These are phyloP conservation scores for Epizoanthus fatuus DNA, from an alignment of 92 coral and sea anemone genomes.

Conservation along the genomic window DNA sequence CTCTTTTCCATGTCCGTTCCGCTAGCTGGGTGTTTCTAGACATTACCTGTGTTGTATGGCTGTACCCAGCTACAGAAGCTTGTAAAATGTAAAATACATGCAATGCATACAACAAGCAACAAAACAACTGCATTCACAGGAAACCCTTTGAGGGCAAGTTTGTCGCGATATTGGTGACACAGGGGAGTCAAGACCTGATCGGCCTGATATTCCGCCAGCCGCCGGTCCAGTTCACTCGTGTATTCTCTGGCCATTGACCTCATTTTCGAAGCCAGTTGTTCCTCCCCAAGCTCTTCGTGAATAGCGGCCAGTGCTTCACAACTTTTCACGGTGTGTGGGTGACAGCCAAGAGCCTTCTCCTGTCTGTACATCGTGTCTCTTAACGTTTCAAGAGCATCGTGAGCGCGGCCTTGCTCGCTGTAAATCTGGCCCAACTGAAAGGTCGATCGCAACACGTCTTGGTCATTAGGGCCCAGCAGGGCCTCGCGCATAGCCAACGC, in stretches of 20 bases:
- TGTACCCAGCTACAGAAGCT: neutral
- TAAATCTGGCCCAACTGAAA: slow-evolving; percentile 24
- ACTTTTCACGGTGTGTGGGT: slow-evolving; percentile 23
- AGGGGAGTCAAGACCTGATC: neutral
- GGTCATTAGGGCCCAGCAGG: slow-evolving; percentile 24
- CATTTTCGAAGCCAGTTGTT: neutral
- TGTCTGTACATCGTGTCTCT: slow-evolving; percentile 1
- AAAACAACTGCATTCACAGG: neutral
- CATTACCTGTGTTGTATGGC: neutral
- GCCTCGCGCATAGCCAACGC: slow-evolving; percentile 8
- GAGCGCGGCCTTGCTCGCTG: neutral
- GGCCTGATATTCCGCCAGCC: neutral
- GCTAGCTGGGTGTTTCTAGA: neutral
- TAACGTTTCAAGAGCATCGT: neutral
- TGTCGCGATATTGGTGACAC: neutral
- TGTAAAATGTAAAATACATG: neutral
- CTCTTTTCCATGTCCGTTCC: no score
- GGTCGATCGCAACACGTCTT: slow-evolving; percentile 26
- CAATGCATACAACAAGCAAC: neutral
- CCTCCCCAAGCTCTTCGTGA: neutral
- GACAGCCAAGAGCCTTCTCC: slow-evolving; percentile 17
- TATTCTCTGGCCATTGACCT: neutral
- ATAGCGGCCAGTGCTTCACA: slow-evolving; percentile 12
- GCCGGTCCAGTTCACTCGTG: neutral
- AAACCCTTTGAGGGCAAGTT: neutral